Evolutionary conservation across 2,888 invertebrate genomes (phyloP).

Genomic region (Pemphredon lugubris): DNA sequence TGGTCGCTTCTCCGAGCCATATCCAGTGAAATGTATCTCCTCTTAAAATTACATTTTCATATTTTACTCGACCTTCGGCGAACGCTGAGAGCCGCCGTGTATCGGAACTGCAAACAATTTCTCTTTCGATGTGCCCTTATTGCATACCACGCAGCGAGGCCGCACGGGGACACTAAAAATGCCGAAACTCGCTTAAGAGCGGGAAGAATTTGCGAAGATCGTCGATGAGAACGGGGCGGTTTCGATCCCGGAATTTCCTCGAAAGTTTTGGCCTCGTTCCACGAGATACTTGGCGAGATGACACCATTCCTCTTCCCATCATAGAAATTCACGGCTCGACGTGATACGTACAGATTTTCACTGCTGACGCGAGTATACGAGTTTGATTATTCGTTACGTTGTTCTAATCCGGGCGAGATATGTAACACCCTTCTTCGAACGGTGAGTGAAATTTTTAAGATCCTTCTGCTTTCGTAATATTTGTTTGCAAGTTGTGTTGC

Average conservation of each 20-base stretch:
- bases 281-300: conserved; percentile 30
- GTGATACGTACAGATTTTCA: conserved; percentile 16
- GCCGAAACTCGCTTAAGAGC: conserved; percentile 4
- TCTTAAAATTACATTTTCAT: too few species aligned
- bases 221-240: conserved; percentile 50
- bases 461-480: background rate
- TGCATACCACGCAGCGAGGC: background rate
- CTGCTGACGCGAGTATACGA: conserved; percentile 10
- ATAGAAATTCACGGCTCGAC: conserved; percentile 34
- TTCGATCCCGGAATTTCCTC: conserved; percentile 57
- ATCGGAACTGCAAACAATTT: background rate
- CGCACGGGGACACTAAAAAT: conserved; percentile 8
- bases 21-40: too few species aligned
- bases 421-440: background rate
- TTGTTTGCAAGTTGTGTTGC: background rate
- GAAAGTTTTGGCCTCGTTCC: conserved; percentile 39
- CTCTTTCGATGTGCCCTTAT: background rate
- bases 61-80: background rate
- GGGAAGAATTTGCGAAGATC: conserved; percentile 58
- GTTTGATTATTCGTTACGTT: conserved; percentile 19
- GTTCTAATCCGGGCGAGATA: background rate
- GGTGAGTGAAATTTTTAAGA: background rate
- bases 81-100: background rate
- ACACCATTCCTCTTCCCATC: conserved; percentile 33
- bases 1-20: too few species aligned